phyloP scores from a whole-genome alignment of 1,140 invertebrate species.

The Ceratina calcarata region DNA sequence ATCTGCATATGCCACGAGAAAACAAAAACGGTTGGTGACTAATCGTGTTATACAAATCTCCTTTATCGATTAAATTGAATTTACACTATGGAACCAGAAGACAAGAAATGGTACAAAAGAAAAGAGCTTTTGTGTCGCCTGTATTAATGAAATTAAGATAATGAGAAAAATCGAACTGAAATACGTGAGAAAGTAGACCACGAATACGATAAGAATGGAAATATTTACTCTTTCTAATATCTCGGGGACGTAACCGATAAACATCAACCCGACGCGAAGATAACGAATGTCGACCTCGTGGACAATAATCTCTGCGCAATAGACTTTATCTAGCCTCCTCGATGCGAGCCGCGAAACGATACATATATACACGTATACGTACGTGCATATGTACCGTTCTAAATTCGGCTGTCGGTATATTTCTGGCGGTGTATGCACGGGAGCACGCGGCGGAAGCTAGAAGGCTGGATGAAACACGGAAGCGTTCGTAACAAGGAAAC shows the following conservation, averaged over 20 bases:
- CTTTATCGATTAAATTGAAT: too few species aligned
- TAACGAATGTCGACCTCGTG: not conserved
- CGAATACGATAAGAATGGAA: constrained; percentile 2
- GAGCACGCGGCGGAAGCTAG: not conserved
- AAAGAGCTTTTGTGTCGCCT: too few species aligned
- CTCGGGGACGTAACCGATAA: not conserved
- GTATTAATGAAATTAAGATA: too few species aligned
- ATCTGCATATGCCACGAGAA: not conserved
- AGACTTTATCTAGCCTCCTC: constrained; percentile 20
- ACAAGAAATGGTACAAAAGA: too few species aligned
- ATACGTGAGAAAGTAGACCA: not conserved
- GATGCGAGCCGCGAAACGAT: not conserved
- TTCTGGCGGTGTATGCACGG: not conserved
- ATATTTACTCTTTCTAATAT: constrained; percentile 14
- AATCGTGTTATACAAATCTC: too few species aligned
- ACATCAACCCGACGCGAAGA: not conserved
- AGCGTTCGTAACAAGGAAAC: not conserved
- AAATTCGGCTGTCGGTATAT: constrained; percentile 24
- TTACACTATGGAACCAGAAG: too few species aligned
- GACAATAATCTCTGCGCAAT: constrained; percentile 36
- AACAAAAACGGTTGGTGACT: not conserved
- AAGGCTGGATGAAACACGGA: not conserved
- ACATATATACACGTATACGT: not conserved
- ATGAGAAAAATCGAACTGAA: not conserved
- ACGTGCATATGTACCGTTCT: constrained; percentile 7